phyloP scores from a whole-genome alignment of 2,888 invertebrate genomes.

The Spodoptera picta region DNA sequence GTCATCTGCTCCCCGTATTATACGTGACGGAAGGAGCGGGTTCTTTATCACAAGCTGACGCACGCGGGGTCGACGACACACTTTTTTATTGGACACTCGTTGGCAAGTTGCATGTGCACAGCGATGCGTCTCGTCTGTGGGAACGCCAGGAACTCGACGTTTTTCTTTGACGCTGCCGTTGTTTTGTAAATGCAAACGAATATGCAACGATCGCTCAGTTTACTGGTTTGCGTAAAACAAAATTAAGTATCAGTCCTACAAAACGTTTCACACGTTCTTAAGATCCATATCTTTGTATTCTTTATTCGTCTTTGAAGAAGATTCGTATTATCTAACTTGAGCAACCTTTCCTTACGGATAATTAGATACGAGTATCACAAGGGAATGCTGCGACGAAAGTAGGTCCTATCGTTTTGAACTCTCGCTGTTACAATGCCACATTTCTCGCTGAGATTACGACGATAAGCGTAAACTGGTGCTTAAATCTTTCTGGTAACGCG shows the following conservation, averaged over 20 bases:
- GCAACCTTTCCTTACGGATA: slow-evolving; percentile 66
- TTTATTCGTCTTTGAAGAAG: slow-evolving; percentile 53
- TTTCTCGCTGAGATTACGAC: slow-evolving; percentile 70
- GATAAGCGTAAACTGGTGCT: slow-evolving; percentile 76
- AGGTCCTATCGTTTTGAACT: slow-evolving; percentile 71
- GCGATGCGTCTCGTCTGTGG: slow-evolving; percentile 77
- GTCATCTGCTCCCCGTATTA: slow-evolving; percentile 82
- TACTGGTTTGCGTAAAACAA: slow-evolving; percentile 58
- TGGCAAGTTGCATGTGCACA: slow-evolving; percentile 63
- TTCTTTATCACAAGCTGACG: slow-evolving; percentile 81
- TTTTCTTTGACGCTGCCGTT: slow-evolving; percentile 64
- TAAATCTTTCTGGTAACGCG: slow-evolving; percentile 74
- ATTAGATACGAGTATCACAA: slow-evolving; percentile 70
- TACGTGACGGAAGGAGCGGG: slow-evolving; percentile 76
- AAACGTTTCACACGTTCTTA: slow-evolving; percentile 60
- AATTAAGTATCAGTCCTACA: slow-evolving; percentile 45
- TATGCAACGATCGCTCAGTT: slow-evolving; percentile 60
- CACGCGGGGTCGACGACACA: slow-evolving; percentile 84
- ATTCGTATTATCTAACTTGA: slow-evolving; percentile 57
- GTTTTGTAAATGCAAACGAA: slow-evolving; percentile 68
- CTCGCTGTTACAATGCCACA: slow-evolving; percentile 74
- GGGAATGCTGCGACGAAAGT: slow-evolving; percentile 67
- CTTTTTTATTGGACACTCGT: slow-evolving; percentile 79
- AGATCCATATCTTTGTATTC: slow-evolving; percentile 57
- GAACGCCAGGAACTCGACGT: slow-evolving; percentile 75